A percentile compares a stretch with the other conserved stretches of the same genome.
phyloP scores from a whole-genome alignment of 2,113 vertebrate species.

The Zapus hudsonius region DNA sequence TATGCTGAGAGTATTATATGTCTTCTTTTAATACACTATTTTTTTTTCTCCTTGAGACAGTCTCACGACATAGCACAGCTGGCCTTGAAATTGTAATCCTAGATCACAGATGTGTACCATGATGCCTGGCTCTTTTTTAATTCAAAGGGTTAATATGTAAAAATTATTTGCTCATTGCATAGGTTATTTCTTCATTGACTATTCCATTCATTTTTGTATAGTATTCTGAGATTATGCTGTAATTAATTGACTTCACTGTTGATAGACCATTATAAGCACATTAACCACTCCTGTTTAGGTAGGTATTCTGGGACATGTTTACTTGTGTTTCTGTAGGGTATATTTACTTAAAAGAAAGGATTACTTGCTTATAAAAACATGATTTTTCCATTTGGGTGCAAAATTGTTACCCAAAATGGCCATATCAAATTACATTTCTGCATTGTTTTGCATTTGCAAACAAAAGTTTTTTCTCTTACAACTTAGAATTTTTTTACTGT shows the following conservation, averaged over 20 bases:
- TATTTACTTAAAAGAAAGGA: too few species aligned
- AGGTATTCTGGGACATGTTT: not conserved
- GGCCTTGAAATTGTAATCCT: not conserved
- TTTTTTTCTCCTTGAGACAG: not conserved
- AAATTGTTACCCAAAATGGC: not conserved
- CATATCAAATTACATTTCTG: not conserved
- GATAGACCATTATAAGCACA: constrained; percentile 1
- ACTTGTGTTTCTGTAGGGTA: not conserved
- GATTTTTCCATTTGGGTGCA: too few species aligned
- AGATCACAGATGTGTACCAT: not conserved
- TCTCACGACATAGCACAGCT: not conserved
- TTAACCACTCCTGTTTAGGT: not conserved
- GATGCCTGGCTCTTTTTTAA: not conserved
- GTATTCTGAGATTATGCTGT: not conserved
- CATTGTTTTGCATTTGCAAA: too few species aligned
- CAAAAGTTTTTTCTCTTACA: too few species aligned
- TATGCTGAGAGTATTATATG: too few species aligned
- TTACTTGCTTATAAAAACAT: too few species aligned
- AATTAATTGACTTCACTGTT: constrained; percentile 10
- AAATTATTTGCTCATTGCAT: not conserved
- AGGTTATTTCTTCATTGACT: not conserved
- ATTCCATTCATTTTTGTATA: not conserved
- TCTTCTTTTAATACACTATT: not conserved
- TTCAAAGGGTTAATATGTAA: not conserved
- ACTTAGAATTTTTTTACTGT: too few species aligned